Evolutionary conservation across 2,888 invertebrate species (phyloP).

Genomic region (Tipula unca): DNA sequence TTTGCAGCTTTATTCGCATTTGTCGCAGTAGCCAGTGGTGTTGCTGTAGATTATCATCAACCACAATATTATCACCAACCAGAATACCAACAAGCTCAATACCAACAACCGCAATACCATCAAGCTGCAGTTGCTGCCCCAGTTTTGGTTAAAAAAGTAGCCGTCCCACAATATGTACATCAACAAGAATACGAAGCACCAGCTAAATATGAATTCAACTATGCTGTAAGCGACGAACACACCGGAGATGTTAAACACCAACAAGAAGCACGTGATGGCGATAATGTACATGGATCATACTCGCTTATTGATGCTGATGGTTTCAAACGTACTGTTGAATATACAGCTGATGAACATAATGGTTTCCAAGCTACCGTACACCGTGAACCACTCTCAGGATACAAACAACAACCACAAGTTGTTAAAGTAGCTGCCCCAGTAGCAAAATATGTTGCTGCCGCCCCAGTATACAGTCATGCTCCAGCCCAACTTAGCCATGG

Average conservation of each 20-base stretch:
- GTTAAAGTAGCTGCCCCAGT: not conserved
- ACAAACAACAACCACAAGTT: not conserved
- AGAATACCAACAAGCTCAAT: not conserved
- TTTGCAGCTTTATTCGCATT: not conserved
- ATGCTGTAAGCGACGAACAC: conserved; percentile 43
- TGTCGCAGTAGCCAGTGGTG: not conserved
- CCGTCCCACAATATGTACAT: not conserved
- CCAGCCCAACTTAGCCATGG: not conserved
- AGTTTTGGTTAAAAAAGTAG: not conserved
- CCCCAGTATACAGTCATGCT: not conserved
- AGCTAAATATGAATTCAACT: conserved; percentile 44
- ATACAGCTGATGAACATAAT: conserved; percentile 44
- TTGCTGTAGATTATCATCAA: conserved; percentile 2
- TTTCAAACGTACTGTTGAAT: conserved; percentile 44
- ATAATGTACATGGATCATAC: conserved; percentile 46
- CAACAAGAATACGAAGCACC: conserved; percentile 30
- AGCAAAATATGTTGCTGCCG: not conserved
- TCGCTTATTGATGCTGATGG: conserved; percentile 47
- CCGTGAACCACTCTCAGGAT: conserved; percentile 40
- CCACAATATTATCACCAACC: not conserved
- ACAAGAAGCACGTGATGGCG: conserved; percentile 45
- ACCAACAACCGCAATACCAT: not conserved
- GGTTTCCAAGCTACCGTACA: conserved; percentile 48
- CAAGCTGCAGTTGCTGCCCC: not conserved
- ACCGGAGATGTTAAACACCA: conserved; percentile 48